A percentile compares a stretch with the other conserved stretches of the same genome.
Conservation (phyloP, 2,113 vertebrate genomes). For the Furnarius figulus region DNA sequence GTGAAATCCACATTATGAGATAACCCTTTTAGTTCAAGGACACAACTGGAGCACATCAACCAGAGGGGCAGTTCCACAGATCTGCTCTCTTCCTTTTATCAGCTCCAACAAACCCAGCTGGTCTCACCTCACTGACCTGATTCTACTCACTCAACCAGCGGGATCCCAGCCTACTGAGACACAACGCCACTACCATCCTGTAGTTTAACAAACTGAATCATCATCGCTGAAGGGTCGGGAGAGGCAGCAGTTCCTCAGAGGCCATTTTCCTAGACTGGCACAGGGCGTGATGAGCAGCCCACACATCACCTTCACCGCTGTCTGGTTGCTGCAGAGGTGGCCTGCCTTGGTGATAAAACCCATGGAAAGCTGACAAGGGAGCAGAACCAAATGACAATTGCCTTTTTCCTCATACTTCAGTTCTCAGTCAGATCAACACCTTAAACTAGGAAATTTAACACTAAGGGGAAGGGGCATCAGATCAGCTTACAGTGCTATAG, state of each 20-base stretch:
- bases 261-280: accelerated
- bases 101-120: neutral
- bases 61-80: neutral
- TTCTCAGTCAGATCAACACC: neutral
- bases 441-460: neutral
- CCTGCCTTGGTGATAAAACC: neutral
- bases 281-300: neutral
- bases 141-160: neutral
- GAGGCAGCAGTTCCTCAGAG: neutral
- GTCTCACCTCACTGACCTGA: neutral
- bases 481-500: neutral
- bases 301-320: accelerated
- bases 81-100: neutral
- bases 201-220: neutral
- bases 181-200: neutral
- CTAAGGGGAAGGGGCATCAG: neutral
- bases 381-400: neutral
- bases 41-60: accelerated
- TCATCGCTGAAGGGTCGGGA: neutral
- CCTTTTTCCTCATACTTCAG: neutral
- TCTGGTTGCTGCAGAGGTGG: neutral
- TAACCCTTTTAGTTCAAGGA: neutral
- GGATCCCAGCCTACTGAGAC: neutral
- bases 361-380: accelerated
- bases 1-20: neutral